Evolutionary conservation across 2,113 vertebrate species (phyloP).

Genomic region (Cottus gobio): DNA sequence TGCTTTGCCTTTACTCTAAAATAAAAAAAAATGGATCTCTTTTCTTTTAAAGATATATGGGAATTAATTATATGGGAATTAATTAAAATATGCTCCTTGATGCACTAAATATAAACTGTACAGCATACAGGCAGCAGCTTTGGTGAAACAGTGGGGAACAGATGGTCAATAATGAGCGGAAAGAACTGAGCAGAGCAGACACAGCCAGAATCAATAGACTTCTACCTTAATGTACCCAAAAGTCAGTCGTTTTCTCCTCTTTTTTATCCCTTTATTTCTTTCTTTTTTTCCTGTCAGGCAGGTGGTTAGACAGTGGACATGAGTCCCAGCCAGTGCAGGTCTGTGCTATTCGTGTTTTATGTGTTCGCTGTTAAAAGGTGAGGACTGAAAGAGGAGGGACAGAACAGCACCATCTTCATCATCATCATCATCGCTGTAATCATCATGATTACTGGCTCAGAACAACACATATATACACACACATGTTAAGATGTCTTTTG

Average conservation of each 20-base stretch:
- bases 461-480: slow-evolving; percentile 12
- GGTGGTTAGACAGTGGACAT: slow-evolving; percentile 15
- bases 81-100: slow-evolving; percentile 21
- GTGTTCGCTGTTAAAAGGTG: background rate
- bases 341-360: background rate
- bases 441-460: background rate
- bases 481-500: slow-evolving; percentile 6
- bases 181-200: slow-evolving; percentile 40
- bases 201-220: slow-evolving; percentile 62
- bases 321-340: slow-evolving; percentile 13
- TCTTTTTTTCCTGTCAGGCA: background rate
- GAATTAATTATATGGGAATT: slow-evolving; percentile 19
- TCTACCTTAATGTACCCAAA: slow-evolving; percentile 59
- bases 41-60: slow-evolving; percentile 6
- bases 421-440: background rate
- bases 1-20: background rate
- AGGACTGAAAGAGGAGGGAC: slow-evolving; percentile 9
- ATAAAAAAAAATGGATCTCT: slow-evolving; percentile 4
- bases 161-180: slow-evolving; percentile 67
- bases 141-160: slow-evolving; percentile 29
- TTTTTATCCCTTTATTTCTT: slow-evolving; percentile 13
- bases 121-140: slow-evolving; percentile 28
- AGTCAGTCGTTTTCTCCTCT: slow-evolving; percentile 45
- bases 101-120: slow-evolving; percentile 32
- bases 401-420: background rate